These are phyloP conservation scores for Sinonovacula constricta DNA, from an alignment of 1,140 invertebrate species.

Conservation along the genomic window DNA sequence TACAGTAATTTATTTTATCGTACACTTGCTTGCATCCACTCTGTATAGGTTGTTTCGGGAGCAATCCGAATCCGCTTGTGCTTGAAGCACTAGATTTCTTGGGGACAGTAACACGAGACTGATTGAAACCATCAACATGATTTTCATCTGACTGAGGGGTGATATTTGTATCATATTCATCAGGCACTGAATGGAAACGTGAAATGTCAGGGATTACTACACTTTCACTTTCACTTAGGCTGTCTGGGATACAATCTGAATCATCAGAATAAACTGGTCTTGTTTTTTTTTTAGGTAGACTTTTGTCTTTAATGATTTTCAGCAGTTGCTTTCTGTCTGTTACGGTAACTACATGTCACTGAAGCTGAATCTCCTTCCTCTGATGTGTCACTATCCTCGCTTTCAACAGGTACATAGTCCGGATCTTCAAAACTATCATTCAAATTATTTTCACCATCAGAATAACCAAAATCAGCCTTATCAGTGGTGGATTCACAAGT, in stretches of 20 bases:
- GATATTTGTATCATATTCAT: neutral
- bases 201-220: neutral
- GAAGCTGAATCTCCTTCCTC: no score
- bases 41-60: constrained; percentile 19
- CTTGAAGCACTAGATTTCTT: neutral
- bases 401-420: neutral
- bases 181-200: neutral
- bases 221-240: neutral
- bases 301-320: neutral
- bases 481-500: no score
- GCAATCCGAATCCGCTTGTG: constrained; percentile 11
- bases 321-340: neutral
- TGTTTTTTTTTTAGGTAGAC: neutral
- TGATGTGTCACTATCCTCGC: neutral
- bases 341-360: neutral
- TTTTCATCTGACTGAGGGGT: neutral
- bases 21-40: constrained; percentile 41
- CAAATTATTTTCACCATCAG: neutral
- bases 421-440: neutral
- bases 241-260: neutral
- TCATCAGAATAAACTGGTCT: neutral
- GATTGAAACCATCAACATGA: neutral
- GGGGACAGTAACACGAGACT: neutral
- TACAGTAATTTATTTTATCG: constrained; percentile 44
- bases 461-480: neutral